Percentiles rank a stretch among this genome's conserved stretches.
Conservation (phyloP, 2,888 invertebrate genomes). For the Hofmannophila pseudospretella region DNA sequence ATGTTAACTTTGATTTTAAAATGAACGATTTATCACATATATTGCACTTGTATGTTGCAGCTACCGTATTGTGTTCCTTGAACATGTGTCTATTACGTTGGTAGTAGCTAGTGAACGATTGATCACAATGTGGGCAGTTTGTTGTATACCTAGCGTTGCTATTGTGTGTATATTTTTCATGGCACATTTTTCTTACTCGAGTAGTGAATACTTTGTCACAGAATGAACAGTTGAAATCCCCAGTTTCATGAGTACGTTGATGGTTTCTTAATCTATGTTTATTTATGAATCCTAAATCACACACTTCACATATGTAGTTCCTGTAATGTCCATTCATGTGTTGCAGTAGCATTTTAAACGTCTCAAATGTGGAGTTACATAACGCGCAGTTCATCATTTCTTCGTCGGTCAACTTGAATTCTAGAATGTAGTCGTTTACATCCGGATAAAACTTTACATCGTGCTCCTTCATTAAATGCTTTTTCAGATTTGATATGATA, state of each 20-base stretch:
- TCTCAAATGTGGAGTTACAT: conserved; percentile 54
- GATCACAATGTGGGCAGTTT: conserved; percentile 54
- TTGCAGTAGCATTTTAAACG: conserved; percentile 59
- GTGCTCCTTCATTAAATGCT: conserved; percentile 46
- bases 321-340: conserved; percentile 68
- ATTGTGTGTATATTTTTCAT: conserved; percentile 64
- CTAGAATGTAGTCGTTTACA: conserved; percentile 51
- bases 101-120: conserved; percentile 59
- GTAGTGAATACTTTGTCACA: conserved; percentile 61
- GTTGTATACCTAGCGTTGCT: conserved; percentile 51
- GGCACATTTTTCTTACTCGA: conserved; percentile 45
- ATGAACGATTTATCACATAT: conserved; percentile 62
- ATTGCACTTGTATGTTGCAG: conserved; percentile 60
- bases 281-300: conserved; percentile 60
- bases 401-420: conserved; percentile 47
- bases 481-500: conserved; percentile 39
- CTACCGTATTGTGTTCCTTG: conserved; percentile 46
- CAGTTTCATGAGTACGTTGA: conserved; percentile 51
- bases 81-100: conserved; percentile 61
- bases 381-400: conserved; percentile 53
- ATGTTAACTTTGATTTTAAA: conserved; percentile 56
- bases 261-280: conserved; percentile 55
- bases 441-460: conserved; percentile 52
- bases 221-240: conserved; percentile 49
- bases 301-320: conserved; percentile 58